phyloP scores from a whole-genome alignment of 2,113 vertebrate species.

The Megaceryle torquata region DNA sequence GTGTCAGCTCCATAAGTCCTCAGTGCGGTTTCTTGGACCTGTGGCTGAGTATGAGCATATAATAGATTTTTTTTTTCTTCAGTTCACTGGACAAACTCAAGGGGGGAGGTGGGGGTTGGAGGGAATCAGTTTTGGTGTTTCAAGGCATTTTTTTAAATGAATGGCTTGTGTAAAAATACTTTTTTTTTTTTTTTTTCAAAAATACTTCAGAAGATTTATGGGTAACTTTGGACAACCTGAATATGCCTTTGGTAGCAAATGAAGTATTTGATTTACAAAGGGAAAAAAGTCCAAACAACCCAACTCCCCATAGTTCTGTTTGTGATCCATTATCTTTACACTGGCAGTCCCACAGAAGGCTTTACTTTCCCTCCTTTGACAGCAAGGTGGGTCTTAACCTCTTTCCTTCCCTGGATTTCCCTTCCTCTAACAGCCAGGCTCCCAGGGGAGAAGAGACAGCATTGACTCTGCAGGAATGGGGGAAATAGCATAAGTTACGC shows the following conservation, averaged over 20 bases:
- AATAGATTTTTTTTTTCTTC: background rate
- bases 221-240: background rate
- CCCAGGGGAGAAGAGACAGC: background rate
- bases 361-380: background rate
- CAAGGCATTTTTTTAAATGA: background rate
- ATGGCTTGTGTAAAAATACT: background rate
- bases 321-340: background rate
- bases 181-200: background rate
- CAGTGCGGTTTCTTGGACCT: background rate
- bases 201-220: background rate
- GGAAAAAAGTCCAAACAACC: background rate
- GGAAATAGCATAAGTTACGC: constrained; percentile 25
- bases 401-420: background rate
- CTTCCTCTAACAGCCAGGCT: background rate
- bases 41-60: background rate
- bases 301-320: background rate
- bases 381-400: background rate
- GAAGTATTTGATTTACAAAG: background rate
- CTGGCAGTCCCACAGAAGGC: background rate
- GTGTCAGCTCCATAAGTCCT: background rate
- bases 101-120: background rate
- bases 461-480: constrained; percentile 5
- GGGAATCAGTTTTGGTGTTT: background rate
- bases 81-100: background rate
- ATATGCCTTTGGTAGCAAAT: background rate